Conservation (phyloP, 2,888 invertebrate genomes). For the Dioctria rufipes region DNA sequence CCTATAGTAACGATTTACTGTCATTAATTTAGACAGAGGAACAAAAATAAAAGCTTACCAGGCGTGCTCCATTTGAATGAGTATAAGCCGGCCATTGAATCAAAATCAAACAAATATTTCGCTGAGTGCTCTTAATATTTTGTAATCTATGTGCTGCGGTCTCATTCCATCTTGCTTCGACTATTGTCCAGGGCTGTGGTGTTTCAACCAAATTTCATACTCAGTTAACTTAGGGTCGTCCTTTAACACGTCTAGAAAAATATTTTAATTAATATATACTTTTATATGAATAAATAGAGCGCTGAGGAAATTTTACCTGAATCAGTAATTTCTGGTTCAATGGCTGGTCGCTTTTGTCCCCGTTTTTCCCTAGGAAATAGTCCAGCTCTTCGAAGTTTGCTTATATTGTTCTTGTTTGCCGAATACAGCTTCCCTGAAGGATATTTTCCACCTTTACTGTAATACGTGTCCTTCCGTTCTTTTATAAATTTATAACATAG, state of each 20-base stretch:
- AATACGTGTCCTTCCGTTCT: too few species aligned
- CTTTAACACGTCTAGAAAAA: too few species aligned
- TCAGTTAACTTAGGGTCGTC: too few species aligned
- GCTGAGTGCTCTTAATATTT: neutral
- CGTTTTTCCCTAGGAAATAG: conserved; percentile 21
- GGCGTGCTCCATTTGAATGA: too few species aligned
- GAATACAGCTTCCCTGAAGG: neutral
- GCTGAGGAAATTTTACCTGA: neutral
- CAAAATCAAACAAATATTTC: neutral
- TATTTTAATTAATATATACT: neutral
- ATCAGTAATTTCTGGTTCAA: neutral
- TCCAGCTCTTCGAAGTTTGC: conserved; percentile 1
- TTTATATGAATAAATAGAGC: neutral
- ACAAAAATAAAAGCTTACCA: neutral
- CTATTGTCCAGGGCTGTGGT: neutral
- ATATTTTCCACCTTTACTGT: neutral
- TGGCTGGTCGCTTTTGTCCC: neutral
- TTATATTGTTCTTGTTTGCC: neutral
- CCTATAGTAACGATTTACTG: neutral
- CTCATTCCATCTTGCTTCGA: neutral
- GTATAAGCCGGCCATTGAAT: neutral
- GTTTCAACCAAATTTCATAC: too few species aligned
- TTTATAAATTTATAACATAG: too few species aligned
- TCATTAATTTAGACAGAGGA: neutral
- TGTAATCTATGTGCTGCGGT: neutral